Base-by-base conservation (phyloP, 2,113 vertebrate species). In the Siniperca chuatsi region DNA sequence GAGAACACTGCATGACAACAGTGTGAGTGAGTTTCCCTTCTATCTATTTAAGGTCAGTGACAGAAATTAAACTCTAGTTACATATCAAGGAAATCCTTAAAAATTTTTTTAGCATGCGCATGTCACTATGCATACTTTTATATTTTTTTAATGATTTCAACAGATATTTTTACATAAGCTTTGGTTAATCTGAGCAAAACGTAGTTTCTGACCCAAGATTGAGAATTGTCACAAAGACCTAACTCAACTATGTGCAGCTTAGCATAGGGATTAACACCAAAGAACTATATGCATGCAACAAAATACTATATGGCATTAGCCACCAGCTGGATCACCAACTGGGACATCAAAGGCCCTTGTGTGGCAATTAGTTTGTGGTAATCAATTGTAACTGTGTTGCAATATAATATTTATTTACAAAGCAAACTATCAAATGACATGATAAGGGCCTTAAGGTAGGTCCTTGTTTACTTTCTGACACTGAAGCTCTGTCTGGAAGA, bases 21-120 rank as follows among this genome's bases (percentile, higher is more conserved):
- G 48, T 29, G 29, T 29, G 29, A 29, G 29, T 29, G 29, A 76
- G 12, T 55, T 54, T 58, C 52, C 52, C 7, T 58, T 68, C 12
- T 2, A 6, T 15, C 76, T 35, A 18, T 58, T 7, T 58, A 18
- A 16, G 54, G 77, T 60, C 29, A 69, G 25, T 48, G 20, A 50
- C 20, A 60, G 77, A 79, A 60, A 79, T 48, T 18, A 79, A 79
- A 70, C 42, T 18, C 2, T 54, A 21, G 4, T 37, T 23, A 9
- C 10, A 57, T 46, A 4, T 35, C 6, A 57, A 67, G 37, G 62
- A 64, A 57, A 29, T 57, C 75, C 35, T 18, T 44, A 1, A 44
- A 21, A 21, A 5, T 54, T 54, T 54, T 54, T 54, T 16, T 50
- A 3, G 1, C 13, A 6, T 8, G 8, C 12, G 4, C 4, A 6